Evolutionary conservation across 2,113 vertebrate genomes (phyloP), one percentile per base, ranked within the genome.

Genomic region (Aptenodytes forsteri): DNA sequence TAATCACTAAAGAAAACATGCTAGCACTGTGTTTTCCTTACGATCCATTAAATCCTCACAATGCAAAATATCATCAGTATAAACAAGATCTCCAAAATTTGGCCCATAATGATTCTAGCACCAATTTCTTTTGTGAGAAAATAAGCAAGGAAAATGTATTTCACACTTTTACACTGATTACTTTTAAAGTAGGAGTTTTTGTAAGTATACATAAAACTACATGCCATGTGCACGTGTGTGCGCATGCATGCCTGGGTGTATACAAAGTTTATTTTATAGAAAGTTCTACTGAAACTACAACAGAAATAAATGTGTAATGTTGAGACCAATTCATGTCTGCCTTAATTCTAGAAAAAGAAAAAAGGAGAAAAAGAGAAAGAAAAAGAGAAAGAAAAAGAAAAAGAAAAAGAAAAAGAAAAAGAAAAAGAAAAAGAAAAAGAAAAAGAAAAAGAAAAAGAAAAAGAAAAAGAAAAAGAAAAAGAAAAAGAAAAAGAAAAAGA

Each of bases 201-300:
- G 7, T 65, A 81, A 92, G 83, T 15, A 79, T 10, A 54, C 54
- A 20, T 66, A 87, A 93, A 87, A 64, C 10, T 25, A 36, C 11
- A 12, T 10, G 21, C 10, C 4, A 0, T 3, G 10, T 19, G 13
- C 36, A 30, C 3, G 6, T 49, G 40, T 40, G 47, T 50, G 17
- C 2, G 2, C 0, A 0, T 27, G 27, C 11, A 32, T 8, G 23
- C 21, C 46, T 62, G 6, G 12, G 7, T 62, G 9, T 3, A 52
- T 4, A 22, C 0, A 0, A 85, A 56, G 10, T 49, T 80, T 44
- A 86, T 80, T 83, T 80, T 56, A 70, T 6, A 55, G 10, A 83
- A 46, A 75, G 29, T 75, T 54, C 38, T 70, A 19, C 0, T 55
- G 44, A 85, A 87, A 52, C 56, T 47, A 55, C 10, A 78, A 18